Evolutionary conservation across 2,797 vertebrate genomes (phyloP), one percentile per base, ranked within the genome.

Genomic region (Falco naumanni): DNA sequence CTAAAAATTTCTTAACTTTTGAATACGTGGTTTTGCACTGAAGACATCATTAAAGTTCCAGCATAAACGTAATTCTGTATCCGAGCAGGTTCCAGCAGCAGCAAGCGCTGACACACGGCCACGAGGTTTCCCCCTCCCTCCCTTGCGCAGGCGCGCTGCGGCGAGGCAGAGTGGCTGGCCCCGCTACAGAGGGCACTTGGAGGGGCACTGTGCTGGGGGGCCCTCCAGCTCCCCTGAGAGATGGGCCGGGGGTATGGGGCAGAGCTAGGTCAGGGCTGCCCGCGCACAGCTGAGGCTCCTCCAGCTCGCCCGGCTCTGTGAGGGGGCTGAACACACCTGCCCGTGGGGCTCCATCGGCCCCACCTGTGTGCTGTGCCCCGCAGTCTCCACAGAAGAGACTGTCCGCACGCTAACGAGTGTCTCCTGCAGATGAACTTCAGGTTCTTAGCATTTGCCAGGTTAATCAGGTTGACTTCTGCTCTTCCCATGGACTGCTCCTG

Each of bases 131-230:
- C 68, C 28, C 54, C 43, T 57, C 21, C 28, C 17, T 82, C 34
- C 48, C 9, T 65, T 92, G 63, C 80, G 6, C 45, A 76, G 82
- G 25, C 2, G 1, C 0, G 0, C 17, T 70, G 57, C 14, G n/a
- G 50, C 4, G 20, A 59, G 20, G 47, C 60, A 1, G 39, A 0
- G 0, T 54, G 59, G 29, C 59, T 65, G 37, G 56, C 45, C 10
- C 0, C 0, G 37, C 76, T 53, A 3, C 59, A 60, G 60, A 48
- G 24, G n/a, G 25, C 31, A 48, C 60, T 76, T n/a, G 2, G 16
- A 41, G 48, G 13, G 65, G 20, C 15, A 18, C 63, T 80, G 28
- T 22, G 1, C 37, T 10, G 34, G 54, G 31, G 61, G 33, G n/a
- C 25, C 63, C 48, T 69, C 31, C 34, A 47, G 33, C 16, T 13